Evolutionary conservation across 2,888 invertebrate species (phyloP), one percentile per base, ranked within the genome.

Genomic region (Melieria crassipennis): DNA sequence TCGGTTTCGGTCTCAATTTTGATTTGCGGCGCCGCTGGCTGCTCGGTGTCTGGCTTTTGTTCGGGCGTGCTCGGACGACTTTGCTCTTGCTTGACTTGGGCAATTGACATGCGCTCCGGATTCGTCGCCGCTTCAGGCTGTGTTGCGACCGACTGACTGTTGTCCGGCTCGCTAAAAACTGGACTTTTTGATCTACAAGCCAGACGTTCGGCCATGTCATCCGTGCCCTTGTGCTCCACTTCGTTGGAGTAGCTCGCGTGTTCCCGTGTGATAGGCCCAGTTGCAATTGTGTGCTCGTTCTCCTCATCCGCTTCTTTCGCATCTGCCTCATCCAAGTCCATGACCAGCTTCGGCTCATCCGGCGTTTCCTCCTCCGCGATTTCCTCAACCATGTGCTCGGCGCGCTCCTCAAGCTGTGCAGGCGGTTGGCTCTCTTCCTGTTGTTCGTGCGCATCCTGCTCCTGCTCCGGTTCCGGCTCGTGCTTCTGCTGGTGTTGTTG

Each of bases 311-410:
- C 62, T 71, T 87, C 88, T 75, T 89, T 89, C 45, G 89, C 86
- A 68, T 87, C 90, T 46, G 89, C 89, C 57, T 89, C 90, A 74
- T 91, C 91, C 73, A 92, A 89, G 77, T 92, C 92, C 91, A 92
- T 92, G 0, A 92, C 90, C 61, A 92, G 87, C 79, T 92, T 92
- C 1, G 85, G 83, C 72, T 88, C 86, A 75, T 91, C 89, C 69
- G 89, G 89, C 16, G 75, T 76, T 65, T 80, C 81, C 61, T 81
- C 82, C 3, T 80, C 81, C 55, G 76, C 73, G 13, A 73, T 57
- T 50, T 75, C 75, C 13, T 69, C 73, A 30, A 63, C 88, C 0
- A 90, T 89, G 10, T 43, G 57, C 7, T 16, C 16, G 13, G n/a
- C 89, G 73, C 89, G 85, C 74, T 91, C 91, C 81, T 91, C 91